phyloP scores from a whole-genome alignment of 2,888 invertebrate genomes.

The Nysson spinosus region DNA sequence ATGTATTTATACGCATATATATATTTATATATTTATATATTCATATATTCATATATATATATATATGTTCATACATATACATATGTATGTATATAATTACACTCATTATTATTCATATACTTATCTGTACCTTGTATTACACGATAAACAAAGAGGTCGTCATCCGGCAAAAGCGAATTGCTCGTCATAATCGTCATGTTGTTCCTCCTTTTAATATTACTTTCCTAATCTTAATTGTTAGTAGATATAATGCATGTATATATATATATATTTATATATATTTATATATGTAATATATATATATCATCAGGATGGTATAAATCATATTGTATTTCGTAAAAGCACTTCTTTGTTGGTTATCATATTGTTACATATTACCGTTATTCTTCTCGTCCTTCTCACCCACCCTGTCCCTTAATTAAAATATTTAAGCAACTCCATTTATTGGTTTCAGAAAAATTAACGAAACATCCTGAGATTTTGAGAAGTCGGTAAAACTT shows the following conservation, averaged over 20 bases:
- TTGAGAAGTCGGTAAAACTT: too few relatives aligned
- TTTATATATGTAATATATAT: constrained; percentile 53
- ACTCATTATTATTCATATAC: constrained; percentile 70
- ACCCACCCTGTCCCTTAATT: not conserved
- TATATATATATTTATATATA: constrained; percentile 55
- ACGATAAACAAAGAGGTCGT: constrained; percentile 72
- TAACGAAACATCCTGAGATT: too few relatives aligned
- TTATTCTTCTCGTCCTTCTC: constrained; percentile 36
- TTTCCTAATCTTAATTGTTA: constrained; percentile 38
- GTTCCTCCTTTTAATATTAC: constrained; percentile 60
- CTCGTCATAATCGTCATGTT: too few relatives aligned
- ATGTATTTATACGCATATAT: constrained; percentile 38
- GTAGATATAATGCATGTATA: constrained; percentile 43
- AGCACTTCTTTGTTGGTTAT: constrained; percentile 77
- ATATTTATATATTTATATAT: constrained; percentile 41
- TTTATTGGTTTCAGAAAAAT: too few relatives aligned
- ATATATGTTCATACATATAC: constrained; percentile 38
- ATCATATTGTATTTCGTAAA: constrained; percentile 76
- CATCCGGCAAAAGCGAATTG: too few relatives aligned
- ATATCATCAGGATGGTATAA: constrained; percentile 73
- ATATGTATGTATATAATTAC: constrained; percentile 49
- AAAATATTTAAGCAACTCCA: too few relatives aligned
- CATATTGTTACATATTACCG: constrained; percentile 73
- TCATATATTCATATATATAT: constrained; percentile 33
- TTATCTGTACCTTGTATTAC: constrained; percentile 70